Base-by-base conservation (phyloP, 1,140 invertebrate species). In the Ditylenchus dipsaci region DNA sequence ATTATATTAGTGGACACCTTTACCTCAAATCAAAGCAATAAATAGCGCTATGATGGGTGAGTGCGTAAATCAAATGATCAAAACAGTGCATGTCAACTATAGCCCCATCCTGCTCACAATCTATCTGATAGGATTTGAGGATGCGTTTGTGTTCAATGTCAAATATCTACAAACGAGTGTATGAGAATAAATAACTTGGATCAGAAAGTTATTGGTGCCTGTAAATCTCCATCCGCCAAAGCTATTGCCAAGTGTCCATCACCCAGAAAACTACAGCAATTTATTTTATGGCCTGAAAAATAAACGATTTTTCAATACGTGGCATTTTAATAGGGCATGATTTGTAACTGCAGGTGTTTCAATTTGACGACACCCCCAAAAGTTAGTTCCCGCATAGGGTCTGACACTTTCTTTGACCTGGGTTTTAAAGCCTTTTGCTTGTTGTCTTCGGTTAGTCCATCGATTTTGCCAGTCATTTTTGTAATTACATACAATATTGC, bases 11-110 rank as follows among this genome's bases (percentile, higher is more conserved):
- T n/a, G n/a, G n/a, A n/a, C n/a, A n/a, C n/a, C 19, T 7, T 17
- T 33, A 69, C 67, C 75, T 56, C 43, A 76, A 62, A 65, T 76
- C 75, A 45, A 76, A 76, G 49, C 70, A 68, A 62, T 65, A 76
- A 42, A 79, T 58, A 29, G 8, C 33, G 17, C 63, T 63, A 42
- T 76, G 75, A 64, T 76, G 77, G 3, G 76, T 76, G 9, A 76
- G 38, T 3, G 75, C 77, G 56, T 78, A 76, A 58, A 78, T 76
- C 13, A 76, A 33, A 63, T 78, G 60, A 33, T 78, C 73, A 27
- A 63, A 68, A 26, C 56, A 53, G 49, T 67, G 69, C 30, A 76
- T 21, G 26, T 76, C 42, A n/a, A 59, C 61, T 11, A 76, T 65
- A 15, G 57, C 47, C 1, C 74, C 74, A 27, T 76, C 65, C 15